Percentiles rank a stretch among this genome's conserved stretches.
Conservation (phyloP, 2,888 invertebrate species). For the Coelinius sp. region DNA sequence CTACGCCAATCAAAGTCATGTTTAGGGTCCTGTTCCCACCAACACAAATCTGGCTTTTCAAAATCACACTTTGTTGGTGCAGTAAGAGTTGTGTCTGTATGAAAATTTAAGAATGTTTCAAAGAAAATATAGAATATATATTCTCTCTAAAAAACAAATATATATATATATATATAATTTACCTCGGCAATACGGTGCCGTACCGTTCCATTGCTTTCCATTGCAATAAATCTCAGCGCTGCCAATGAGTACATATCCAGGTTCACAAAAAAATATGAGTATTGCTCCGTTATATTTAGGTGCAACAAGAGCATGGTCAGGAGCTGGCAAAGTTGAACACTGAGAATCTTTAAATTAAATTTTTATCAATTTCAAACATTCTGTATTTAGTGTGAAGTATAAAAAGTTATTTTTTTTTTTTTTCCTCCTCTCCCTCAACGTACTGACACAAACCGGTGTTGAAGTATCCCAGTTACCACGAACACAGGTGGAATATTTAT, state of each 20-base stretch:
- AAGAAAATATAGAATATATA: too few species aligned
- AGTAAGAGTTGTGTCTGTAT: constrained; percentile 65
- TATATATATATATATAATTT: constrained; percentile 40
- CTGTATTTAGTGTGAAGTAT: neutral
- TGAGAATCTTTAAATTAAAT: constrained; percentile 73
- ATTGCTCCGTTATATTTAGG: constrained; percentile 74
- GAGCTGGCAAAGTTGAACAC: constrained; percentile 71
- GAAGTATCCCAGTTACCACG: constrained; percentile 81
- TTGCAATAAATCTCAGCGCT: constrained; percentile 79
- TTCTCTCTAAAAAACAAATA: neutral
- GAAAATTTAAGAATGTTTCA: neutral
- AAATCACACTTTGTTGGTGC: constrained; percentile 77
- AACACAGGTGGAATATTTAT: constrained; percentile 79
- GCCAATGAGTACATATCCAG: constrained; percentile 76
- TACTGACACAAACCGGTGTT: constrained; percentile 82
- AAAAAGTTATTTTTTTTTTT: neutral
- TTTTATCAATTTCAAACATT: neutral
- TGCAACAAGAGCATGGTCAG: constrained; percentile 74
- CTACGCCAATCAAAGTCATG: constrained; percentile 84
- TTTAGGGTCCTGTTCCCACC: constrained; percentile 82
- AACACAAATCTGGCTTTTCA: constrained; percentile 79
- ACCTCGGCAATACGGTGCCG: constrained; percentile 79
- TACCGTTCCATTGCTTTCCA: constrained; percentile 80
- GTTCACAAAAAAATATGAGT: constrained; percentile 78
- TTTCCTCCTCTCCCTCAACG: constrained; percentile 69